Evolutionary conservation across 1,140 invertebrate genomes (phyloP), one percentile per base, ranked within the genome.

Genomic region (Aphelenchoides besseyi): DNA sequence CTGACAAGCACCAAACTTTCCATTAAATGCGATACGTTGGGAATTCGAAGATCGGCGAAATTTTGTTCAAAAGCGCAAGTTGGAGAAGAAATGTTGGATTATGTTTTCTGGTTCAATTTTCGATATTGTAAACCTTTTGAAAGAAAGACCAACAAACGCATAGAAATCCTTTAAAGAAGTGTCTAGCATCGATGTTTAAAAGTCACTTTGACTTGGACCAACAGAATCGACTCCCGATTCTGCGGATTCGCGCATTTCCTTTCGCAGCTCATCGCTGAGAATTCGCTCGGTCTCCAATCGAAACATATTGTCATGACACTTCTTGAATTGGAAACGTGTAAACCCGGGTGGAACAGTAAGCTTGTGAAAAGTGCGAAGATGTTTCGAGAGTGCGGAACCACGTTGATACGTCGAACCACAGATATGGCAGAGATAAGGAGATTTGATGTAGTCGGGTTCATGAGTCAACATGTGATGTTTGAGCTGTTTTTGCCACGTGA

Each of bases 271-370:
- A 0, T 66, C 67, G 53, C 70, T 68, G 26, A 68, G 37, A 32
- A 48, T 33, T 23, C 57, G 37, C n/a, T 54, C 52, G n/a, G 79
- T 80, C 33, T 78, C 72, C 8, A 80, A 48, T 29, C 79, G 64
- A 53, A 63, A 74, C 26, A 75, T 18, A 28, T 71, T 71, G 59
- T 80, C 79, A 9, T 59, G 68, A 66, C 79, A 80, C 48, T 71
- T 76, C 70, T 80, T 80, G 62, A 75, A 80, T 26, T 74, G 74
- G 59, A 80, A 80, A 35, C 75, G 66, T 53, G 69, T 71, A 53
- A 80, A 80, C 1, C 78, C 78, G 28, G 52, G 9, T 5, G 78
- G 78, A 18, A 80, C 52, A 9, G 61, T 29, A 9, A 80, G 48
- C 26, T 72, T 53, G 35, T 79, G 78, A 23, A 67, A 37, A 0